Evolutionary conservation across 2,797 vertebrate species (phyloP).

Genomic region (Karalla daura): DNA sequence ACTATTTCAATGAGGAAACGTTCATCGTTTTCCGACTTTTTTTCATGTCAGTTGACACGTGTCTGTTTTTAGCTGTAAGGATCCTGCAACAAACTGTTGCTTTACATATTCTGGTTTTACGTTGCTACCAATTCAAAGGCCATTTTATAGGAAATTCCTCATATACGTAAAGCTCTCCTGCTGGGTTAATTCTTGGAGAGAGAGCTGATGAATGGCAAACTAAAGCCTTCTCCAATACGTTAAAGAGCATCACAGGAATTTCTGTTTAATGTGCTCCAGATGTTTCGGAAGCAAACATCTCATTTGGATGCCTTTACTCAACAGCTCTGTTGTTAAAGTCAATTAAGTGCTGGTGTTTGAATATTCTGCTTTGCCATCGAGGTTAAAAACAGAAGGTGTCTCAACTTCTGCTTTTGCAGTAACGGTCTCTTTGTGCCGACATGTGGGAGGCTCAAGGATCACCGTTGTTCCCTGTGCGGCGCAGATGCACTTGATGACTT

Average conservation of each 20-base stretch:
- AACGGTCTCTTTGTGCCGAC: not conserved
- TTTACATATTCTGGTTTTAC: too few relatives aligned
- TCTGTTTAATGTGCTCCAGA: slow-evolving; percentile 52
- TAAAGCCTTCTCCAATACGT: slow-evolving; percentile 16
- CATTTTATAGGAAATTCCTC: slow-evolving; percentile 21
- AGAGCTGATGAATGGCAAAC: slow-evolving; percentile 29
- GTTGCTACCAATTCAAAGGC: too few relatives aligned
- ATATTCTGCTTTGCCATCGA: slow-evolving; percentile 5
- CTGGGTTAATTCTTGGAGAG: slow-evolving; percentile 30
- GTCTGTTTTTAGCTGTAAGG: too few relatives aligned
- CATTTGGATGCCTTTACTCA: slow-evolving; percentile 36
- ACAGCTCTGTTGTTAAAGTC: slow-evolving; percentile 35
- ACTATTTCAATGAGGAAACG: too few relatives aligned
- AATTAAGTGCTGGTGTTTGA: slow-evolving; percentile 24
- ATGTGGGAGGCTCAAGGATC: slow-evolving; percentile 1
- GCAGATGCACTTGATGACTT: slow-evolving; percentile 19
- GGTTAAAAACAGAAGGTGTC: slow-evolving; percentile 27
- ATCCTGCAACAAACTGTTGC: too few relatives aligned
- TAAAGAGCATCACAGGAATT: slow-evolving; percentile 27
- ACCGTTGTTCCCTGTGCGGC: not conserved
- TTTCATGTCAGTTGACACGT: too few relatives aligned
- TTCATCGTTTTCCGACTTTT: too few relatives aligned
- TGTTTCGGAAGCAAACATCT: slow-evolving; percentile 60
- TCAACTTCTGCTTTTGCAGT: not conserved
- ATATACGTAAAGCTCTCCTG: not conserved